These are phyloP conservation scores for Chascanopsetta lugubris DNA, from an alignment of 2,113 vertebrate genomes.

Conservation along the genomic window DNA sequence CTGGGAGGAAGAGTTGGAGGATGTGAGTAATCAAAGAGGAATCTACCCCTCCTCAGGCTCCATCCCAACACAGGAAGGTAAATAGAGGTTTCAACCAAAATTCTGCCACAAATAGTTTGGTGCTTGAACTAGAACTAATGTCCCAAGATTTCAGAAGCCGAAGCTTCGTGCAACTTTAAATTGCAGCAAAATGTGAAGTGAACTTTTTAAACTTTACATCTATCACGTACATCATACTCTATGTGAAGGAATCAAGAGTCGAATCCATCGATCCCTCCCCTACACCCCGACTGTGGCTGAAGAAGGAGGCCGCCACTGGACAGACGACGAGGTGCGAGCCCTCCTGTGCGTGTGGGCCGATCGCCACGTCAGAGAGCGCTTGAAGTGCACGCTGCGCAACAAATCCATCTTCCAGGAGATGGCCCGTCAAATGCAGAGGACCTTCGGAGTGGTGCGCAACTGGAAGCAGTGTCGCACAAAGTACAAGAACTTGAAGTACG, in stretches of 20 bases:
- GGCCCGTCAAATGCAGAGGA: slow-evolving; percentile 85
- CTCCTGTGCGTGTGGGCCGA: slow-evolving; percentile 89
- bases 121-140: neutral
- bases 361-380: slow-evolving; percentile 82
- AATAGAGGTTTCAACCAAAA: slow-evolving; percentile 44
- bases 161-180: no score
- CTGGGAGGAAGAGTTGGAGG: slow-evolving; percentile 65
- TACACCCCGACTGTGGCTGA: slow-evolving; percentile 80
- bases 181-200: no score
- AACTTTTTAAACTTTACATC: no score
- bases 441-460: slow-evolving; percentile 87
- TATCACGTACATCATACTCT: neutral
- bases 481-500: slow-evolving; percentile 92
- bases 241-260: slow-evolving; percentile 68
- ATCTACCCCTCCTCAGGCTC: slow-evolving; percentile 59
- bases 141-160: slow-evolving; percentile 1
- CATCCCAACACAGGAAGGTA: slow-evolving; percentile 76
- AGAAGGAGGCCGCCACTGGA: slow-evolving; percentile 91
- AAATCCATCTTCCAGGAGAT: slow-evolving; percentile 93
- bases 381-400: slow-evolving; percentile 88
- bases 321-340: slow-evolving; percentile 88
- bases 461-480: slow-evolving; percentile 95
- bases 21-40: slow-evolving; percentile 57
- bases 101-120: slow-evolving; percentile 8
- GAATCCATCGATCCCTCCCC: slow-evolving; percentile 60